Evolutionary conservation across 2,113 vertebrate species (phyloP), one percentile per base, ranked within the genome.

Genomic region (Esox niger): DNA sequence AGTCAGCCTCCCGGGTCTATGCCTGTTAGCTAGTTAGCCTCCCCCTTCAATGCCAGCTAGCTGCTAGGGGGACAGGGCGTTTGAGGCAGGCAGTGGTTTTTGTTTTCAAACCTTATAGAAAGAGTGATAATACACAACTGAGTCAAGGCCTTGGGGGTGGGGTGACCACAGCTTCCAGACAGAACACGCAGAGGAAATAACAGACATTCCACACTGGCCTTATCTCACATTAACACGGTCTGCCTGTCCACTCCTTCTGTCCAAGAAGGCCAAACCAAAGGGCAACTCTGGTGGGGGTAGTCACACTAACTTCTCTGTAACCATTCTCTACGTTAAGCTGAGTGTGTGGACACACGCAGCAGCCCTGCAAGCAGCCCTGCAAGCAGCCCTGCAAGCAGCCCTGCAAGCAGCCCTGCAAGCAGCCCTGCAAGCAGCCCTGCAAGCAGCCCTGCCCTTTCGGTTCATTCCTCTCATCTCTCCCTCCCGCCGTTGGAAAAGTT

Each of bases 171-270:
- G 70, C 66, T 55, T 3, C 62, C 26, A 63, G 66, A 75, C 58
- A 58, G 69, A 79, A 77, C 70, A 72, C 68, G 58, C 47, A 64
- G 46, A 87, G 87, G 86, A 88, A 90, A 87, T 82, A 75, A 79
- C 69, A 73, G 75, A 77, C 86, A 90, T 88, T 89, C 86, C 89
- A 70, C 31, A 17, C 68, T 61, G 70, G 29, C 70, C 85, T 88
- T 84, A 86, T 88, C 86, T 15, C 4, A 58, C 32, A 33, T 17
- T n/a, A 0, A 30, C 26, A 55, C 20, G 23, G n/a, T n/a, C n/a
- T n/a, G n/a, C n/a, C n/a, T n/a, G n/a, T n/a, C n/a, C n/a, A n/a
- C n/a, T n/a, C n/a, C n/a, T n/a, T n/a, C n/a, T n/a, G n/a, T n/a
- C n/a, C n/a, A n/a, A n/a, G n/a, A n/a, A n/a, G n/a, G n/a, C n/a